Evolutionary conservation across 2,797 vertebrate species (phyloP).

Genomic region (Ambastaia sidthimunki): DNA sequence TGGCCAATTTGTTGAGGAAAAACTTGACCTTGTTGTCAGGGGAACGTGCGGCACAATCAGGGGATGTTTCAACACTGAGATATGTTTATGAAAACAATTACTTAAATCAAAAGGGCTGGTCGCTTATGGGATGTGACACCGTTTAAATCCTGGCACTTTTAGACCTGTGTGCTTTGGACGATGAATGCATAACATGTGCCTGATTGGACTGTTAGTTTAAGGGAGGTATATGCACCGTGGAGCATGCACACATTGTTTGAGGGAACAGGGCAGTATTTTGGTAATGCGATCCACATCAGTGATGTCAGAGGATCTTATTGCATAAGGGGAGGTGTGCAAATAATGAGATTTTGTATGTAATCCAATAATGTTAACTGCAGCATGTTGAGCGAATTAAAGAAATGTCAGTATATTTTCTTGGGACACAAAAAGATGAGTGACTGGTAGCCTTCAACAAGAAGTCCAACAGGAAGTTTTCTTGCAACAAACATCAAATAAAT

Average conservation of each 20-base stretch:
- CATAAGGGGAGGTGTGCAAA: conserved; percentile 42
- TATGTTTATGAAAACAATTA: conserved; percentile 73
- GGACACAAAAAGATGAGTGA: too few species aligned
- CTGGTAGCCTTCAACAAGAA: too few species aligned
- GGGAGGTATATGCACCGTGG: conserved; percentile 51
- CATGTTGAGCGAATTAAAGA: conserved; percentile 36
- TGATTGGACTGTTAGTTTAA: conserved; percentile 57
- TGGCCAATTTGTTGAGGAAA: conserved; percentile 66
- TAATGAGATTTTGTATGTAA: conserved; percentile 50
- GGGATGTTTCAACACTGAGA: conserved; percentile 67
- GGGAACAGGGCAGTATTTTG: conserved; percentile 61
- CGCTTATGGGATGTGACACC: conserved; percentile 38
- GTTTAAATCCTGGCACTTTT: conserved; percentile 36
- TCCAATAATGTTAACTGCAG: conserved; percentile 51
- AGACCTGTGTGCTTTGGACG: conserved; percentile 59
- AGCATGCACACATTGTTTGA: conserved; percentile 53
- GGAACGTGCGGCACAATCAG: conserved; percentile 65
- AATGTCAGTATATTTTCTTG: conserved; percentile 16
- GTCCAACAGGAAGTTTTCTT: not conserved
- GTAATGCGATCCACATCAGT: conserved; percentile 42
- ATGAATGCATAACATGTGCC: conserved; percentile 37
- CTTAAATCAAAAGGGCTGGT: conserved; percentile 67
- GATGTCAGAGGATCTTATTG: conserved; percentile 52
- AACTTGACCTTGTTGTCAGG: conserved; percentile 66
- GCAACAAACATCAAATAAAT: too few species aligned